Percentiles rank a stretch among this genome's conserved stretches.
phyloP scores from a whole-genome alignment of 23 tunicate genomes.

The Corella eumyota region DNA sequence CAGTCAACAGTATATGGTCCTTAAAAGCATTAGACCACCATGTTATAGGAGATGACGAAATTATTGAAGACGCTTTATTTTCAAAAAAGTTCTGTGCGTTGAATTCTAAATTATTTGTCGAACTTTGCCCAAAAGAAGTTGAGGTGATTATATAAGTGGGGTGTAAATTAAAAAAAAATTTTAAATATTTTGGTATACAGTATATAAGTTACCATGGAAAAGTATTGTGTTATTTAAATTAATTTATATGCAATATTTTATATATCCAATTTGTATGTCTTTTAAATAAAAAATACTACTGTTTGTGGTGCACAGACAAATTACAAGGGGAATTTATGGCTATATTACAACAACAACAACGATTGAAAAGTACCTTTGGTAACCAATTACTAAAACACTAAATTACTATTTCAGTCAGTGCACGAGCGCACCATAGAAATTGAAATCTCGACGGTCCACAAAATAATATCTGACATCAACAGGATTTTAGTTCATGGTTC shows the following conservation, averaged over 20 bases:
- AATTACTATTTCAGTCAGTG: conserved; percentile 17
- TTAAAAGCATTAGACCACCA: conserved; percentile 83
- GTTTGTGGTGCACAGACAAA: too few relatives aligned
- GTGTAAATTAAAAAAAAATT: not conserved
- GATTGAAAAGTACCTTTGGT: too few relatives aligned
- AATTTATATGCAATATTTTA: too few relatives aligned
- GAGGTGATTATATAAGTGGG: conserved; percentile 8
- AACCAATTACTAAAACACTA: too few relatives aligned
- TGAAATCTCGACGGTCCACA: conserved; percentile 32
- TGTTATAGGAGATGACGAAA: conserved; percentile 78
- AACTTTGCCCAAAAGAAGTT: conserved; percentile 70
- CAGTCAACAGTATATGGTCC: conserved; percentile 86
- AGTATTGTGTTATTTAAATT: too few relatives aligned
- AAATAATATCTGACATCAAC: conserved; percentile 42
- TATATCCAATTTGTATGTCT: too few relatives aligned
- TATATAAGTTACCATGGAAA: too few relatives aligned
- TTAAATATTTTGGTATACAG: not conserved
- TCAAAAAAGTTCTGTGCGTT: conserved; percentile 31
- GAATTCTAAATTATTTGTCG: conserved; percentile 48
- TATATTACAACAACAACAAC: too few relatives aligned
- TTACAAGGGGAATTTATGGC: too few relatives aligned
- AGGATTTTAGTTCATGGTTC: conserved; percentile 54
- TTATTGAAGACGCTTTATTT: conserved; percentile 75
- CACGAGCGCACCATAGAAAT: conserved; percentile 28
- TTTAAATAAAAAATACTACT: too few relatives aligned